Evolutionary conservation across 2,113 vertebrate species (phyloP).

Genomic region (Oryzias curvinotus): DNA sequence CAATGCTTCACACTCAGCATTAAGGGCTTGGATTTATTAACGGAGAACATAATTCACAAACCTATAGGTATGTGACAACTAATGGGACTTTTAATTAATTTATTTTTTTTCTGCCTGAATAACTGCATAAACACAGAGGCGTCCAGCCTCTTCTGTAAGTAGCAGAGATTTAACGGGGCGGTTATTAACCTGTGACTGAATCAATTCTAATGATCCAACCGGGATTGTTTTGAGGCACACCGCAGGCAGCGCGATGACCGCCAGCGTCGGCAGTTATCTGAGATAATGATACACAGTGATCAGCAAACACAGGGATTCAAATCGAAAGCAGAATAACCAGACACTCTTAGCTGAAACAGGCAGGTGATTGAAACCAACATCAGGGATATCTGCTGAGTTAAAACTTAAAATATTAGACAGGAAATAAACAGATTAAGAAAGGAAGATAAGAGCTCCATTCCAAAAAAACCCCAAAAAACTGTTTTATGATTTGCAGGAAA

Average conservation of each 20-base stretch:
- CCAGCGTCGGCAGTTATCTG: conserved; percentile 38
- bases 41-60: too few relatives aligned
- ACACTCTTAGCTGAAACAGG: conserved; percentile 22
- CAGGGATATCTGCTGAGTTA: conserved; percentile 29
- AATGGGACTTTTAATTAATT: conserved; percentile 5
- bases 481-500: conserved; percentile 19
- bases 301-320: conserved; percentile 17
- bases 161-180: conserved; percentile 85
- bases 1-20: too few relatives aligned
- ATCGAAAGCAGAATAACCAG: conserved; percentile 26
- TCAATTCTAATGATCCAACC: conserved; percentile 87
- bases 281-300: conserved; percentile 39
- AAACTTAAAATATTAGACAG: conserved; percentile 21
- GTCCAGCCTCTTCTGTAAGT: conserved; percentile 70
- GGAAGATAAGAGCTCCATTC: conserved; percentile 14
- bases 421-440: conserved; percentile 15
- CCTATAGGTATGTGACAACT: too few relatives aligned
- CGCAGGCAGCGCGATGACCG: conserved; percentile 32
- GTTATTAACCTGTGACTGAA: conserved; percentile 90
- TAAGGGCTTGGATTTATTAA: too few relatives aligned
- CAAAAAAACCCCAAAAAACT: conserved; percentile 1
- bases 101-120: conserved; percentile 8
- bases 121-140: not conserved
- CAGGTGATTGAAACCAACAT: conserved; percentile 41
- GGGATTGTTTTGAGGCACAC: conserved; percentile 74